Evolutionary conservation across 2,797 vertebrate species (phyloP).

Genomic region (Smutsia temminckii): DNA sequence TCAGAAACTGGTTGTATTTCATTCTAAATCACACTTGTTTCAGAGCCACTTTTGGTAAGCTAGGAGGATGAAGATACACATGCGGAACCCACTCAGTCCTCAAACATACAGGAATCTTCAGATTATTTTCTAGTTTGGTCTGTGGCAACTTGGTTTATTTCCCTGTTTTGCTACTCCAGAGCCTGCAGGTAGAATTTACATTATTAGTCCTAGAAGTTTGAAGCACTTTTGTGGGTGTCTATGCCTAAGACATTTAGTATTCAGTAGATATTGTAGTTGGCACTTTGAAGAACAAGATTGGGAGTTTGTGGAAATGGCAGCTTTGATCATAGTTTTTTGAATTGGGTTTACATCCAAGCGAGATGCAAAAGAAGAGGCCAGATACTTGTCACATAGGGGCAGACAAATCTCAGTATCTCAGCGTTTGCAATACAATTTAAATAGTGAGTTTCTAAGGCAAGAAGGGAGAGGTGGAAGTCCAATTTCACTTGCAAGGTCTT

Average conservation of each 20-base stretch:
- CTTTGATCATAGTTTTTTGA: background rate
- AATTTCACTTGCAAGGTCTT: background rate
- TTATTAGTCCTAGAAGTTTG: background rate
- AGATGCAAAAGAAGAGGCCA: background rate
- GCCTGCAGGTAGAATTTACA: background rate
- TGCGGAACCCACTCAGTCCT: background rate
- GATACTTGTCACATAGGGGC: background rate
- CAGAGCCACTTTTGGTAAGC: slow-evolving; percentile 7
- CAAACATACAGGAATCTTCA: background rate
- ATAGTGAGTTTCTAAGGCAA: background rate
- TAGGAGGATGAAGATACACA: background rate
- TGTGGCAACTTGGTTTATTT: background rate
- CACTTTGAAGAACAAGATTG: background rate
- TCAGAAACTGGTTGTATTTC: slow-evolving; percentile 57
- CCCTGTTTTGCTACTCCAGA: background rate
- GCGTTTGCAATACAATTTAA: background rate
- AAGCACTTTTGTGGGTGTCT: background rate
- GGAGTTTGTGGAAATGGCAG: background rate
- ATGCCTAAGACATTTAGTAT: background rate
- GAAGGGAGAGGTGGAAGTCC: background rate
- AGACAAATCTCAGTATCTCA: background rate
- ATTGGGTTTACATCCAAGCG: background rate
- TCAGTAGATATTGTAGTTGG: background rate
- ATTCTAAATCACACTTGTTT: slow-evolving; percentile 50
- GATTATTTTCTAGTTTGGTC: background rate